These are phyloP conservation scores for Pluvialis apricaria DNA, from an alignment of 2,113 vertebrate species.

Conservation along the genomic window DNA sequence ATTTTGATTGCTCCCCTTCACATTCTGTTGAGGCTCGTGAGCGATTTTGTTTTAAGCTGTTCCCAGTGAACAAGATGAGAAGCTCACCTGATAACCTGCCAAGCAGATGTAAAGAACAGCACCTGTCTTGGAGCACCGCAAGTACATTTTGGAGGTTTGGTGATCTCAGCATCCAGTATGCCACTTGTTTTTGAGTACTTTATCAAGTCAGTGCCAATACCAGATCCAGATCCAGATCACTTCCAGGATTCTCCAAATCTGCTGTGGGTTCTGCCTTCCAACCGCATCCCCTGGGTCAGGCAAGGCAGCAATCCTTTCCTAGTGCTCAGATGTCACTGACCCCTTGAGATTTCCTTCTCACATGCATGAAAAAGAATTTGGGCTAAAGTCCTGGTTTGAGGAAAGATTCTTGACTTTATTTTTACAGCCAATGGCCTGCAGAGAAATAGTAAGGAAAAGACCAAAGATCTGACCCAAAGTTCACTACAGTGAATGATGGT, in stretches of 20 bases:
- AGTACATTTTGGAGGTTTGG: neutral
- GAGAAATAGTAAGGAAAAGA: neutral
- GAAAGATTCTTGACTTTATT: neutral
- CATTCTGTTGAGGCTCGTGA: neutral
- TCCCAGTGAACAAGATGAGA: neutral
- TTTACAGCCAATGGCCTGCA: neutral
- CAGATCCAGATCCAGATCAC: neutral
- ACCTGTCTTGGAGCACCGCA: fast-evolving
- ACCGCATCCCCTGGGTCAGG: neutral
- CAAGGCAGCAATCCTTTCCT: neutral
- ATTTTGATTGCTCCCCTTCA: neutral
- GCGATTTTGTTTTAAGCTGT: fast-evolving
- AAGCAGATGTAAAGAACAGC: neutral
- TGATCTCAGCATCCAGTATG: neutral
- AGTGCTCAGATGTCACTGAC: too few relatives aligned
- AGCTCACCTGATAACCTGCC: neutral
- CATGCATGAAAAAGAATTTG: fast-evolving
- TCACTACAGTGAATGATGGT: neutral
- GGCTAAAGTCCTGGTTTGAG: too few relatives aligned
- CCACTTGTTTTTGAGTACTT: neutral
- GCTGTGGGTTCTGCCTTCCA: neutral
- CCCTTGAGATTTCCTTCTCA: neutral
- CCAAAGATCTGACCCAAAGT: neutral
- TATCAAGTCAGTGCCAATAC: neutral
- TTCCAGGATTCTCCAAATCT: neutral